A percentile compares a stretch with the other conserved stretches of the same genome.
Conservation (phyloP, 2,797 vertebrate species). For the Pangasius mekongensis region DNA sequence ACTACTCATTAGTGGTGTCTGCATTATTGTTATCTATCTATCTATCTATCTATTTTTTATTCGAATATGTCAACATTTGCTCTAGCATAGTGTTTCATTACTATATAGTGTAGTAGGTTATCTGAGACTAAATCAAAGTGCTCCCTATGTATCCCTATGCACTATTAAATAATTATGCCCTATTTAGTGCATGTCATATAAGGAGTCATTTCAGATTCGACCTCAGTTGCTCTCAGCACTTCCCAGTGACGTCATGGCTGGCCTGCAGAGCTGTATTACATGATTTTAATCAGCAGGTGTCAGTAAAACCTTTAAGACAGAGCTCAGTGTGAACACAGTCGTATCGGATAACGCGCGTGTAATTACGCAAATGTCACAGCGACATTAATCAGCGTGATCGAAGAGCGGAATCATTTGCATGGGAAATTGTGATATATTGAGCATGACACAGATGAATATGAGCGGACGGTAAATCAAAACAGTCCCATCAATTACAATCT, state of each 20-base stretch:
- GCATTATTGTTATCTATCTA: neutral
- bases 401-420: constrained; percentile 72
- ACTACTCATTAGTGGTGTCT: neutral
- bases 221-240: neutral
- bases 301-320: constrained; percentile 64
- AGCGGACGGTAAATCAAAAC: constrained; percentile 68
- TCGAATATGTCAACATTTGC: neutral
- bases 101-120: neutral
- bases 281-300: constrained; percentile 67
- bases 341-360: constrained; percentile 36
- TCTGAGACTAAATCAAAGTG: neutral
- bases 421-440: constrained; percentile 77
- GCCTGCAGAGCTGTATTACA: constrained; percentile 56
- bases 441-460: constrained; percentile 77
- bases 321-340: constrained; percentile 53
- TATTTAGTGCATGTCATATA: neutral
- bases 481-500: constrained; percentile 73
- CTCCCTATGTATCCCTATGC: neutral
- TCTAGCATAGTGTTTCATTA: neutral
- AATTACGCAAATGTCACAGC: constrained; percentile 70
- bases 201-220: neutral
- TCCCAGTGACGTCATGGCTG: constrained; percentile 35
- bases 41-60: neutral
- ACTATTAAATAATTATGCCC: neutral
- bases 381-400: constrained; percentile 77